Percentiles rank a stretch among this genome's conserved stretches.
These are phyloP conservation scores for Sus cebifrons DNA, from an alignment of 2,797 vertebrate species.

Conservation along the genomic window DNA sequence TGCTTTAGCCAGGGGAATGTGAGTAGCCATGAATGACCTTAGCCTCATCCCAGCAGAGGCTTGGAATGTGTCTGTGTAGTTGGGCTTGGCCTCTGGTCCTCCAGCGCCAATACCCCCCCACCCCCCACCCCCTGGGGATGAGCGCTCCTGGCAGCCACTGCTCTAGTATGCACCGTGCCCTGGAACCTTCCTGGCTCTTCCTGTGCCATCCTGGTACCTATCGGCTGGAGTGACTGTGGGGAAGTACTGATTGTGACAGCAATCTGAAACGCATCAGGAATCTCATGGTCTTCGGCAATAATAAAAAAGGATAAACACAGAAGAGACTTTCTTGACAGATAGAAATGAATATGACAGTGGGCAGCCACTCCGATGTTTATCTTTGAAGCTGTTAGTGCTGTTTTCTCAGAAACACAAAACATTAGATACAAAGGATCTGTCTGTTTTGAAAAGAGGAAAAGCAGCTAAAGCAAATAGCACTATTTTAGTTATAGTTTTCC, in stretches of 20 bases:
- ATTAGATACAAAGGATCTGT: background rate
- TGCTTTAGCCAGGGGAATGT: constrained; percentile 7
- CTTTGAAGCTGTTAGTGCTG: background rate
- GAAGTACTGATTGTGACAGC: constrained; percentile 18
- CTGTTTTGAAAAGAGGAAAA: constrained; percentile 57
- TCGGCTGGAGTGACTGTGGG: background rate
- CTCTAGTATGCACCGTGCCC: accelerated
- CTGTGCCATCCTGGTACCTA: background rate
- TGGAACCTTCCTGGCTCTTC: background rate
- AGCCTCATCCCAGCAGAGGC: background rate
- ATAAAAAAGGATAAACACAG: constrained; percentile 69
- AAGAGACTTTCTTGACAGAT: constrained; percentile 59
- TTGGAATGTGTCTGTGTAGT: constrained; percentile 12
- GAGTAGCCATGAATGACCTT: constrained; percentile 9
- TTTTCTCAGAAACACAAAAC: constrained; percentile 59
- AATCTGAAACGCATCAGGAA: constrained; percentile 21
- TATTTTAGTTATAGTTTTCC: constrained; percentile 22
- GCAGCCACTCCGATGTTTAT: constrained; percentile 15
- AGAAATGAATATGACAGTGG: constrained; percentile 48
- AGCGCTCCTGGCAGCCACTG: background rate
- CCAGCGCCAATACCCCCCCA: background rate
- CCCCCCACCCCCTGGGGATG: background rate
- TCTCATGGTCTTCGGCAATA: background rate
- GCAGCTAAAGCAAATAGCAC: background rate
- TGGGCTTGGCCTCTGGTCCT: background rate